These are phyloP conservation scores for Aurelia sp. DNA, from an alignment of 30 jellyfish, hydroid and myxozoan genomes.

Conservation along the genomic window DNA sequence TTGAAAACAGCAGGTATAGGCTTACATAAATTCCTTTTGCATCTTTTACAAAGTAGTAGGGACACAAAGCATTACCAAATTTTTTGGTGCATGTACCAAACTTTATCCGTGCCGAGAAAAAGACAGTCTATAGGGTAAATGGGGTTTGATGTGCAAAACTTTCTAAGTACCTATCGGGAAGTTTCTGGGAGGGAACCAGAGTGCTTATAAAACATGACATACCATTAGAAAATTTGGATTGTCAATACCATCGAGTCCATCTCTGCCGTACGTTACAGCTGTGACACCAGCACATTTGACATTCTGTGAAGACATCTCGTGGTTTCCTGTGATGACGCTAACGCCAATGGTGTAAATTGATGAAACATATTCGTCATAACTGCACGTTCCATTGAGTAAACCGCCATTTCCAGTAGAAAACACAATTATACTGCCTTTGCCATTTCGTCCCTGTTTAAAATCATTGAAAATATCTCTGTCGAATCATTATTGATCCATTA, in stretches of 20 bases:
- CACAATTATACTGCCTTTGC: slow-evolving; percentile 62
- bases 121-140: too few relatives aligned
- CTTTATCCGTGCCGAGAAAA: too few relatives aligned
- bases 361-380: slow-evolving; percentile 37
- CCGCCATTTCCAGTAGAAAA: slow-evolving; percentile 73
- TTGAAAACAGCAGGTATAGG: too few relatives aligned
- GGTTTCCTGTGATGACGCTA: slow-evolving; percentile 37
- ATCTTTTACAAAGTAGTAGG: too few relatives aligned
- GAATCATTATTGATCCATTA: too few relatives aligned
- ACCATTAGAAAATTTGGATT: slow-evolving; percentile 41
- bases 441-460: slow-evolving; percentile 53
- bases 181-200: too few relatives aligned
- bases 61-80: too few relatives aligned
- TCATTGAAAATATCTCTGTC: too few relatives aligned
- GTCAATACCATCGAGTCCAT: slow-evolving; percentile 19
- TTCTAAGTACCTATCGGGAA: too few relatives aligned
- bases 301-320: slow-evolving; percentile 8
- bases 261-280: slow-evolving; percentile 62
- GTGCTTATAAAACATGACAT: neutral
- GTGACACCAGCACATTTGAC: slow-evolving; percentile 42
- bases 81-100: too few relatives aligned
- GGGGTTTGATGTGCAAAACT: too few relatives aligned
- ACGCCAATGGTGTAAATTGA: slow-evolving; percentile 50
- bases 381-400: slow-evolving; percentile 31
- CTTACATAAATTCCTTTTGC: too few relatives aligned